Conservation (phyloP, 2,797 vertebrate species). For the Amniataba percoides region DNA sequence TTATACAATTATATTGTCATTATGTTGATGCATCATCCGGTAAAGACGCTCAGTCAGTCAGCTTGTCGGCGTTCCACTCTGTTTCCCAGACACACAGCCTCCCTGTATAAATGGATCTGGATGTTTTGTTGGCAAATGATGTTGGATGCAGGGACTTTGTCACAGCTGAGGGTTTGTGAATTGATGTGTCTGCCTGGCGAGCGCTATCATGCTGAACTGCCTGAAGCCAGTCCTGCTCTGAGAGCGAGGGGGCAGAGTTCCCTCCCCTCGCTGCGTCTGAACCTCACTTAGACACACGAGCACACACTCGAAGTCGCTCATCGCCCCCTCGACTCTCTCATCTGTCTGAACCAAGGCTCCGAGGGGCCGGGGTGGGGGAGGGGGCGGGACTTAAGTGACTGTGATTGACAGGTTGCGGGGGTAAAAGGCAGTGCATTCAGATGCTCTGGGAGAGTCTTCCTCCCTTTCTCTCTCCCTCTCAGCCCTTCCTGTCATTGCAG, state of each 20-base stretch:
- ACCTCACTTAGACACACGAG: slow-evolving; percentile 19
- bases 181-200: slow-evolving; percentile 46
- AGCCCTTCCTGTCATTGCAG: slow-evolving; percentile 37
- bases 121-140: slow-evolving; percentile 47
- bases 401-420: slow-evolving; percentile 55
- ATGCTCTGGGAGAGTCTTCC: slow-evolving; percentile 47
- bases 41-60: slow-evolving; percentile 12
- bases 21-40: not conserved
- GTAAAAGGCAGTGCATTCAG: slow-evolving; percentile 41
- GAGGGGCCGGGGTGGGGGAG: slow-evolving; percentile 16
- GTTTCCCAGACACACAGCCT: slow-evolving; percentile 14
- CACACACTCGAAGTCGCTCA: slow-evolving; percentile 30
- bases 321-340: slow-evolving; percentile 37
- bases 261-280: slow-evolving; percentile 37
- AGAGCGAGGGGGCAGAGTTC: slow-evolving; percentile 54
- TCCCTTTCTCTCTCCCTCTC: slow-evolving; percentile 24
- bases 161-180: slow-evolving; percentile 45
- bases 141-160: slow-evolving; percentile 29
- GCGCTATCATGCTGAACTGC: slow-evolving; percentile 55
- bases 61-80: slow-evolving; percentile 1
- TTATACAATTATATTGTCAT: not conserved
- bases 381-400: slow-evolving; percentile 43
- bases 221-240: slow-evolving; percentile 48
- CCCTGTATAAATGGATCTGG: slow-evolving; percentile 39
- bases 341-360: slow-evolving; percentile 43